Conservation (phyloP, 2,888 invertebrate species). For the Metalampra italica region DNA sequence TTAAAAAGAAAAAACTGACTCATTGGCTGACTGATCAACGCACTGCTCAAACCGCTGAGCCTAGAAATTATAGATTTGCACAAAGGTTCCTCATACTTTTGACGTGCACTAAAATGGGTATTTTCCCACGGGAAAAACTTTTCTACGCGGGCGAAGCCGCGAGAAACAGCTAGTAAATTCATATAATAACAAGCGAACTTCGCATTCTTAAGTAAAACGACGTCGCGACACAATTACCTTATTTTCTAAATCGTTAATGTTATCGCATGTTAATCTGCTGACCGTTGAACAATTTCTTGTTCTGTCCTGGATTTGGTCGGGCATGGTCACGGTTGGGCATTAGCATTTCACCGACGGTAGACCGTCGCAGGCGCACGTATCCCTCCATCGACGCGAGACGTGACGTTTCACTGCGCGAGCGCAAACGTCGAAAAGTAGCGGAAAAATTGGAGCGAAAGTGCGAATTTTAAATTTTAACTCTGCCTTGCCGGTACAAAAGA, state of each 20-base stretch:
- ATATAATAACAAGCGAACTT: neutral
- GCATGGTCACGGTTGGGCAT: conserved; percentile 9
- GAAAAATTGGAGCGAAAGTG: neutral
- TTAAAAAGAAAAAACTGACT: no score
- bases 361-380: neutral
- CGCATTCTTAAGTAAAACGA: neutral
- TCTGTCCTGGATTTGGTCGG: conserved; percentile 8
- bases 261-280: conserved; percentile 9
- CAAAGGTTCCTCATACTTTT: no score
- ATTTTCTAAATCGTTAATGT: conserved; percentile 4
- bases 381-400: neutral
- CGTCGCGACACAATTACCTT: conserved; percentile 6
- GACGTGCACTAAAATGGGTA: no score
- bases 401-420: conserved; percentile 1
- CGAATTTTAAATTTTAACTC: neutral
- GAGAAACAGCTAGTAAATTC: no score
- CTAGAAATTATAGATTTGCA: no score
- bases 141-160: no score
- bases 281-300: conserved; percentile 8
- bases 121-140: no score
- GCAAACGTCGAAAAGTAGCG: neutral
- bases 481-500: no score
- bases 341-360: conserved; percentile 6
- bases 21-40: no score
- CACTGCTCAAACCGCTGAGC: no score